Conservation (phyloP, 2,888 invertebrate species). For the Ormyrus labotus region DNA sequence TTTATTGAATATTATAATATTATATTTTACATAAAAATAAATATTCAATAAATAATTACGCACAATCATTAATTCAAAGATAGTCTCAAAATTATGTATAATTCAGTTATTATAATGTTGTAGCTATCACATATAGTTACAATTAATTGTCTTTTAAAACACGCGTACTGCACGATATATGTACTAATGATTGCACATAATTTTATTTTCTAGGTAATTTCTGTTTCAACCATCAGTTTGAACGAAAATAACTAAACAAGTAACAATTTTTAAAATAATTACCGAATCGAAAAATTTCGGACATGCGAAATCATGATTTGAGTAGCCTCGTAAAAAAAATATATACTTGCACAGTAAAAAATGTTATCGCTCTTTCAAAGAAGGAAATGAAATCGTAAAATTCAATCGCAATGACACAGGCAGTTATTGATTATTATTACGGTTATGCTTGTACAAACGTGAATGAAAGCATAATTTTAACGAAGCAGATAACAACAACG, state of each 20-base stretch:
- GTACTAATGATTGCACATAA: conserved; percentile 36
- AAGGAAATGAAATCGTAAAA: too few relatives aligned
- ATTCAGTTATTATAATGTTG: background rate
- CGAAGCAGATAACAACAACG: background rate
- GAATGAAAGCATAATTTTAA: background rate
- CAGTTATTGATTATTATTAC: background rate
- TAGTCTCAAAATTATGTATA: background rate
- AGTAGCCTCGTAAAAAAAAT: too few relatives aligned
- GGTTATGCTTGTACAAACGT: background rate
- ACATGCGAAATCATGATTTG: too few relatives aligned
- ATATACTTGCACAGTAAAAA: too few relatives aligned
- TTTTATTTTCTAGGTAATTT: conserved; percentile 35
- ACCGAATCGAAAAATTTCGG: too few relatives aligned
- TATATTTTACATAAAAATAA: too few relatives aligned
- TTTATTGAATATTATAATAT: too few relatives aligned
- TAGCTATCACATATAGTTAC: background rate
- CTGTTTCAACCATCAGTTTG: too few relatives aligned
- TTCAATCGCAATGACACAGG: too few relatives aligned
- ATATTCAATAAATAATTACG: conserved; percentile 4
- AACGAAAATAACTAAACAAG: too few relatives aligned
- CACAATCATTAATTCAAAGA: background rate
- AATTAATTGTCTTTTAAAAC: conserved; percentile 9
- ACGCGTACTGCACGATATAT: conserved; percentile 20
- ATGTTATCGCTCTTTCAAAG: too few relatives aligned
- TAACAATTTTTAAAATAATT: too few relatives aligned